These are phyloP conservation scores for Rhinoptilus africanus DNA, from an alignment of 2,113 vertebrate genomes.

Conservation along the genomic window DNA sequence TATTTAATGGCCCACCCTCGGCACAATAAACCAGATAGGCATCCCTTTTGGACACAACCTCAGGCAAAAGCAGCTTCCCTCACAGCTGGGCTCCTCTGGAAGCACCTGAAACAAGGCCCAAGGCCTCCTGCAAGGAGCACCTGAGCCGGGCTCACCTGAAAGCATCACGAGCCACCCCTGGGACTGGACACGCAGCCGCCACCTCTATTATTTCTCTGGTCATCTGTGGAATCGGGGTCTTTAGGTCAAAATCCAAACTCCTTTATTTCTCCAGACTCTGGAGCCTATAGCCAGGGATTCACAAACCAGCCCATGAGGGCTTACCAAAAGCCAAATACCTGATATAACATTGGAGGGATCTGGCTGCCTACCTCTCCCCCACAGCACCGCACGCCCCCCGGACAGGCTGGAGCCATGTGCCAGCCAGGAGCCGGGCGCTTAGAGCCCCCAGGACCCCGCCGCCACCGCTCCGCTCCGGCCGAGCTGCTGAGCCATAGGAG, in stretches of 20 bases:
- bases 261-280: no score
- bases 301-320: accelerated
- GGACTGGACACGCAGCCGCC: accelerated
- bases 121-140: accelerated
- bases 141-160: accelerated
- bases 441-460: no score
- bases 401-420: accelerated
- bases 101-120: accelerated
- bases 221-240: accelerated
- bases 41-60: accelerated
- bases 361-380: accelerated
- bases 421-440: accelerated
- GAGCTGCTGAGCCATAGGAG: accelerated
- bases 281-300: accelerated
- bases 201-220: accelerated
- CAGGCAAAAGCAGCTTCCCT: neutral
- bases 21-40: neutral
- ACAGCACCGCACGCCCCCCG: accelerated
- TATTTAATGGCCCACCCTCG: neutral
- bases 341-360: accelerated
- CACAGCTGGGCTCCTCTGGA: neutral
- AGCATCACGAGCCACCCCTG: accelerated
- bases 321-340: accelerated
- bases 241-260: accelerated
- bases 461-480: no score